phyloP scores from a whole-genome alignment of 2,113 vertebrate species.

The Ursus arctos region DNA sequence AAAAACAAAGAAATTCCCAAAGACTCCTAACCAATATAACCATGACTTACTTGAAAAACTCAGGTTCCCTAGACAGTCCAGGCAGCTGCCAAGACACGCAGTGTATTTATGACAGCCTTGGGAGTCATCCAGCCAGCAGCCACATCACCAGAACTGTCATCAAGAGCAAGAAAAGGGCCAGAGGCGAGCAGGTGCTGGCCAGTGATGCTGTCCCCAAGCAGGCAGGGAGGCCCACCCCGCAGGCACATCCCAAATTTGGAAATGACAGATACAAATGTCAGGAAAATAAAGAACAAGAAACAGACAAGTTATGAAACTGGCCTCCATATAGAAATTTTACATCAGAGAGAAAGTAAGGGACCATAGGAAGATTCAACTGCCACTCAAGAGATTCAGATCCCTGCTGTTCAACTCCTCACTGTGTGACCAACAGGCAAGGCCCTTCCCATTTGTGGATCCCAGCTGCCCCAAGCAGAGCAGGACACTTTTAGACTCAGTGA shows the following conservation, averaged over 20 bases:
- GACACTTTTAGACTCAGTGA: background rate
- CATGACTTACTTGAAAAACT: background rate
- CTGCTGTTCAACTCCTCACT: background rate
- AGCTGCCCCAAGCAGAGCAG: background rate
- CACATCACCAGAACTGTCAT: background rate
- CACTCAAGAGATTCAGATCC: background rate
- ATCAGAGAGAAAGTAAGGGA: background rate
- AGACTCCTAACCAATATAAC: background rate
- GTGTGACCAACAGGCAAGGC: slow-evolving; percentile 31
- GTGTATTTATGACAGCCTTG: background rate
- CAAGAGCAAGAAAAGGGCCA: background rate
- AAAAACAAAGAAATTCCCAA: background rate
- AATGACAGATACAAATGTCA: background rate
- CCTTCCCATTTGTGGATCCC: background rate
- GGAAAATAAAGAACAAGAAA: slow-evolving; percentile 36
- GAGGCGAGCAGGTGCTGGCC: background rate
- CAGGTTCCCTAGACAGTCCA: background rate
- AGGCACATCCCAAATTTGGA: slow-evolving; percentile 24
- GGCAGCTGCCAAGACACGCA: background rate
- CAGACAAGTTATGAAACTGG: background rate
- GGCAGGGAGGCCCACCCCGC: background rate
- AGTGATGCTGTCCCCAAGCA: background rate
- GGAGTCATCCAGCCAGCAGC: background rate
- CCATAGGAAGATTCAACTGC: background rate
- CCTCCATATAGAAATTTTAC: slow-evolving; percentile 21